These are phyloP conservation scores for Ondatra zibethicus DNA, from an alignment of 2,113 vertebrate genomes.

Conservation along the genomic window DNA sequence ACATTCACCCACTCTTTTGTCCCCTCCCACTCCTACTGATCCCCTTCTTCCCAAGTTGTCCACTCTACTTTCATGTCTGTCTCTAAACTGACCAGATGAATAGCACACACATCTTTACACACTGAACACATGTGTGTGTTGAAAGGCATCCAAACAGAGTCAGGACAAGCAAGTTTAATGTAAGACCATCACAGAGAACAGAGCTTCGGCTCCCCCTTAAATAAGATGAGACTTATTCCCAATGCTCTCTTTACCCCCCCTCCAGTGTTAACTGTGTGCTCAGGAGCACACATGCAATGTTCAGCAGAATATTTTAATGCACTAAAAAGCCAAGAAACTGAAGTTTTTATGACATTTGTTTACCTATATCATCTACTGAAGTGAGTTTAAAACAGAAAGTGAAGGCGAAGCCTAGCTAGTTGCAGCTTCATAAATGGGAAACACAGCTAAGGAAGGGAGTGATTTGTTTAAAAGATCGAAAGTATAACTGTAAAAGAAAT, in stretches of 20 bases:
- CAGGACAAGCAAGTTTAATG: background rate
- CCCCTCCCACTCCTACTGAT: too few species aligned
- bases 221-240: background rate
- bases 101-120: background rate
- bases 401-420: background rate
- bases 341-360: background rate
- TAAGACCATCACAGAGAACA: background rate
- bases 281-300: background rate
- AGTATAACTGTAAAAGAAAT: background rate
- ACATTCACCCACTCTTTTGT: too few species aligned
- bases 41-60: background rate
- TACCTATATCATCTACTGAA: conserved; percentile 23
- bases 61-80: background rate
- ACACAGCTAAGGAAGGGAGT: background rate
- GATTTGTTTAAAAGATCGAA: background rate
- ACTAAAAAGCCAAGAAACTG: background rate
- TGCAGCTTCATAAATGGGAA: background rate
- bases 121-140: background rate
- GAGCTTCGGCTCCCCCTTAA: background rate
- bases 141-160: background rate
- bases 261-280: background rate
- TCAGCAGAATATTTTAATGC: background rate
- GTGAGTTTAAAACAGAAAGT: conserved; percentile 37
- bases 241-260: background rate
- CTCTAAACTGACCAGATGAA: background rate